Conservation (phyloP, 2,797 vertebrate species). For the Mus minutoides region DNA sequence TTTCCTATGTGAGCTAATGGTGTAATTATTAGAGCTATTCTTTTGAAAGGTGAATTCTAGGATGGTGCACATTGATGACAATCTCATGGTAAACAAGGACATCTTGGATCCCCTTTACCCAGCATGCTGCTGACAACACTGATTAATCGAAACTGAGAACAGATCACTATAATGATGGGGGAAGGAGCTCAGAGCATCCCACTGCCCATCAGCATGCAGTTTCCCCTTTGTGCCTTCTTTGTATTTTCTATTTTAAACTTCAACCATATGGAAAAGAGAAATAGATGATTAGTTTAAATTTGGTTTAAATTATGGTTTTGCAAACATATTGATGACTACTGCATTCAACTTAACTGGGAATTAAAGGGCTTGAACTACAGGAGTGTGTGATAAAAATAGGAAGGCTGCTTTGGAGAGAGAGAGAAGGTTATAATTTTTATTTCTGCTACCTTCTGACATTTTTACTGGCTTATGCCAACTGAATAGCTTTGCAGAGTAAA, state of each 20-base stretch:
- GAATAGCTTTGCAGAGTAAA: constrained; percentile 63
- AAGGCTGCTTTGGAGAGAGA: not conserved
- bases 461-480: constrained; percentile 58
- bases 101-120: not conserved
- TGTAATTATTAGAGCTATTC: constrained; percentile 16
- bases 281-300: constrained; percentile 37
- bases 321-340: constrained; percentile 56
- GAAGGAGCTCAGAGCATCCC: not conserved
- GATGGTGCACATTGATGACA: not conserved
- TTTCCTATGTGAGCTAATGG: constrained; percentile 28
- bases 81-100: constrained; percentile 1
- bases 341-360: constrained; percentile 51
- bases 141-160: constrained; percentile 54
- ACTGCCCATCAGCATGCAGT: not conserved
- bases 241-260: constrained; percentile 61
- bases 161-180: not conserved
- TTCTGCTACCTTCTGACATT: constrained; percentile 68
- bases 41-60: constrained; percentile 41
- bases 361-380: not conserved
- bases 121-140: not conserved
- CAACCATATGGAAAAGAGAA: not conserved
- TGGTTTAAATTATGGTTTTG: constrained; percentile 64
- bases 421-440: constrained; percentile 63
- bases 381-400: constrained; percentile 5
- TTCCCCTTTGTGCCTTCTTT: constrained; percentile 22